Evolutionary conservation across 2,888 invertebrate genomes (phyloP).

Genomic region (Bursaphelenchus okinawaensis): DNA sequence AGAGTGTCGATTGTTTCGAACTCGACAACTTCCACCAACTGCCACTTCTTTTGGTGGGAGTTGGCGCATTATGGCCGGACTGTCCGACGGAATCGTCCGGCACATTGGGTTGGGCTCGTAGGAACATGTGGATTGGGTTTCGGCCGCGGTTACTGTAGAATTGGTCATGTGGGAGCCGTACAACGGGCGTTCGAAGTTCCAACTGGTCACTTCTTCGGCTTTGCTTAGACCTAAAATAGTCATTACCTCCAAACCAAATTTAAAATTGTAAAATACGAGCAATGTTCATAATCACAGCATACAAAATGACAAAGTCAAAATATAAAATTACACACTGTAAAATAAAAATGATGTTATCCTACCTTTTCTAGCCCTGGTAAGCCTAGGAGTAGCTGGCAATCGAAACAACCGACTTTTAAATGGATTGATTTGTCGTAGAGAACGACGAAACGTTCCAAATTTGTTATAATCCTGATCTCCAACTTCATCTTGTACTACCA

Average conservation of each 20-base stretch:
- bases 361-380: constrained; percentile 34
- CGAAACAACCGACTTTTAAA: constrained; percentile 31
- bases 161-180: constrained; percentile 8
- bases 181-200: constrained; percentile 35
- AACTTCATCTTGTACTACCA: not conserved
- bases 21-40: constrained; percentile 21
- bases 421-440: constrained; percentile 36
- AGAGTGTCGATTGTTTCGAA: not conserved
- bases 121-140: not conserved
- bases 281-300: too few relatives aligned
- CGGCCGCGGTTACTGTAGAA: not conserved
- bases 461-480: not conserved
- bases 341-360: too few relatives aligned
- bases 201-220: constrained; percentile 32
- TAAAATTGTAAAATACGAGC: too few relatives aligned
- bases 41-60: not conserved
- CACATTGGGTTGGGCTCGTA: not conserved
- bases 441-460: constrained; percentile 29
- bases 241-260: not conserved
- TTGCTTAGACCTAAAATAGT: constrained; percentile 24
- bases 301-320: too few relatives aligned
- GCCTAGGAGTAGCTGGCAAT: constrained; percentile 32
- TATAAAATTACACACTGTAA: too few relatives aligned
- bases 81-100: constrained; percentile 6
- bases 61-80: not conserved